Base-by-base conservation (phyloP, 1,140 invertebrate genomes). In the Proctacanthus coquilletti region DNA sequence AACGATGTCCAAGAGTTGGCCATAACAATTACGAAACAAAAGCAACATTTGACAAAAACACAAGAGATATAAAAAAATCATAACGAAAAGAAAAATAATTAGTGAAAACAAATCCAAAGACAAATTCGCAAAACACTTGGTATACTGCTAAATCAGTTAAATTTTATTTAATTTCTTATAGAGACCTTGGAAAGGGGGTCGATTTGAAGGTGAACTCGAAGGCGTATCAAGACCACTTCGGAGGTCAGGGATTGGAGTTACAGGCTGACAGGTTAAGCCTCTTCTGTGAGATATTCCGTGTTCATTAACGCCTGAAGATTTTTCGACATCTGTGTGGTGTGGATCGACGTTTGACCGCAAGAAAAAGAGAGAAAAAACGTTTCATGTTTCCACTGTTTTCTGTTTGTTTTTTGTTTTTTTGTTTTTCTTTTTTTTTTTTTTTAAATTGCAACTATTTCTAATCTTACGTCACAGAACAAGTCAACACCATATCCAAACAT, bases 231-330 rank as follows among this genome's bases (percentile, higher is more conserved):
- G 62, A 65, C 75, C 75, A 65, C 76, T 77, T 63, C 83, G 77
- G 62, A 86, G 74, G 71, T 84, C 80, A 62, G 83, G 83, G 63
- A 86, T 86, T 61, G 80, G 74, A 60, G 68, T 71, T 50, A 74
- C 69, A 53, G 67, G 53, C 55, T 77, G 72, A 64, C 77, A 75
- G 54, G 80, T 78, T 60, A 85, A 72, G 60, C 80, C 74, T 60
- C 82, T 73, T 66, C 78, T 76, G 70, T 82, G 80, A 60, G 74
- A 75, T 65, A 84, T 82, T 57, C 82, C 81, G 63, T 84, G 78
- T 67, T 68, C 74, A 75, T 84, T 85, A 66, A 78, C 70, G 59
- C 71, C 69, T 49, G 23, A 27, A 27, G 23, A 8, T 27, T 27
- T 27, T 27, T 11, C 17, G 9, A 31, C 10, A 9, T 31, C 18